Base-by-base conservation (phyloP, 2,888 invertebrate species). In the Neoaliturus tenellus region DNA sequence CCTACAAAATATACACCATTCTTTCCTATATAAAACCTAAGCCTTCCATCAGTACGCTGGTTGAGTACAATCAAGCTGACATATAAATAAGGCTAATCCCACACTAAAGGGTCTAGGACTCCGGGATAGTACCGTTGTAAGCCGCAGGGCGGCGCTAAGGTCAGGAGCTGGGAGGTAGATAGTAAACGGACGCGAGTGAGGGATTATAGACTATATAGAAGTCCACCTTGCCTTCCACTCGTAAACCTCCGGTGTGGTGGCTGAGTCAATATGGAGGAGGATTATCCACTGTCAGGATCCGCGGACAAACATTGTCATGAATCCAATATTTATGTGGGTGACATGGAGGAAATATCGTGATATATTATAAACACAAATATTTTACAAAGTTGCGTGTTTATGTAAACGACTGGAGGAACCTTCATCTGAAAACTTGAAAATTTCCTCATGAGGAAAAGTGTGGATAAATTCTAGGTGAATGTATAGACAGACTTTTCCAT, bases 241-340 rank as follows among this genome's bases (percentile, higher is more conserved):
- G 62, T 62, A 62, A 62, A 62, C 23, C 31, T 31, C 55, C 28
- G 62, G 4, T 8, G 62, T 31, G 28, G 23, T 25, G 62, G 28
- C 31, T 62, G 62, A 62, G 62, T 62, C 62, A 62, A 62, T 31
- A 62, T 62, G 62, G 55, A 31, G 17, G 31, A 14, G 62, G 62
- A 62, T 62, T 62, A 62, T 8, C 8, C 62, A 5, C 2, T 20
- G 51, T 51, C 12, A 23, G 20, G 51, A 51, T 23, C 51, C 51
- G 51, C 20, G 51, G 51, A 51, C 3, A 10, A 51, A 20, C 23
- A 20, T 51, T 20, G n/a, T 10, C 23, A 51, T 51, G 23, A 23
- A 20, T 23, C 51, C 23, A 23, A 51, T 51, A 23, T 51, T 51
- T 51, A 51, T 23, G 51, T 51, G 14, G 10, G 4, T n/a, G n/a